Evolutionary conservation across 1,140 invertebrate species (phyloP).

Genomic region (Eriocheir sinensis): DNA sequence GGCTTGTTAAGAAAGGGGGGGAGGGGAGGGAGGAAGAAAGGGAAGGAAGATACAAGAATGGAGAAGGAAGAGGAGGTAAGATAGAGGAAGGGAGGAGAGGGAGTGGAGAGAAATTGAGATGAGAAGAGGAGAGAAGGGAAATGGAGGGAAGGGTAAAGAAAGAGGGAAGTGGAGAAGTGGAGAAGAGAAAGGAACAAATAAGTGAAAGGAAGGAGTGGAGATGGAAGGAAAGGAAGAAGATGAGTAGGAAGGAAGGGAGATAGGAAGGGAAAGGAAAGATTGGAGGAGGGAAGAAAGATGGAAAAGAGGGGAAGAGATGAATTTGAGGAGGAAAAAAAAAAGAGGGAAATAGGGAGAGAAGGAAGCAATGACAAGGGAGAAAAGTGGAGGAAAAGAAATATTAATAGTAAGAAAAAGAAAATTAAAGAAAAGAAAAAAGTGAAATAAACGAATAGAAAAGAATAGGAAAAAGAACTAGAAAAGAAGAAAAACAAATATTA

Average conservation of each 20-base stretch:
- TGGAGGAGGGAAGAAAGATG: background rate
- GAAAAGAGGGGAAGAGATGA: background rate
- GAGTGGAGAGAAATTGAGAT: background rate
- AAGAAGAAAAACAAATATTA: too few relatives aligned
- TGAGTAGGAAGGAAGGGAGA: background rate
- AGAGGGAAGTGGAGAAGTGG: background rate
- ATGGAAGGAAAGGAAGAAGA: background rate
- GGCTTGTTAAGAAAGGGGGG: too few relatives aligned
- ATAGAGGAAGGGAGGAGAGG: background rate
- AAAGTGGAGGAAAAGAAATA: too few relatives aligned
- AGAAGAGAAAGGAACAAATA: background rate
- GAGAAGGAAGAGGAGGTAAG: too few relatives aligned
- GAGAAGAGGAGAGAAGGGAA: conserved; percentile 26
- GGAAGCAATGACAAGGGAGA: too few relatives aligned
- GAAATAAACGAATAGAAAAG: too few relatives aligned
- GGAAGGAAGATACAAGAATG: too few relatives aligned
- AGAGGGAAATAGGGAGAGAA: too few relatives aligned
- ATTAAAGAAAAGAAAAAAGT: too few relatives aligned
- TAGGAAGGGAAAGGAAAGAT: background rate
- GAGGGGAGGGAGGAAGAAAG: too few relatives aligned
- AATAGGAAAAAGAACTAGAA: too few relatives aligned
- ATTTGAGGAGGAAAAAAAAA: background rate
- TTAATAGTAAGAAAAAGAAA: too few relatives aligned
- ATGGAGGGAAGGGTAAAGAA: background rate
- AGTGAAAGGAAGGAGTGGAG: background rate